Base-by-base conservation (phyloP, 2,888 invertebrate species). In the Archips crataeganus region DNA sequence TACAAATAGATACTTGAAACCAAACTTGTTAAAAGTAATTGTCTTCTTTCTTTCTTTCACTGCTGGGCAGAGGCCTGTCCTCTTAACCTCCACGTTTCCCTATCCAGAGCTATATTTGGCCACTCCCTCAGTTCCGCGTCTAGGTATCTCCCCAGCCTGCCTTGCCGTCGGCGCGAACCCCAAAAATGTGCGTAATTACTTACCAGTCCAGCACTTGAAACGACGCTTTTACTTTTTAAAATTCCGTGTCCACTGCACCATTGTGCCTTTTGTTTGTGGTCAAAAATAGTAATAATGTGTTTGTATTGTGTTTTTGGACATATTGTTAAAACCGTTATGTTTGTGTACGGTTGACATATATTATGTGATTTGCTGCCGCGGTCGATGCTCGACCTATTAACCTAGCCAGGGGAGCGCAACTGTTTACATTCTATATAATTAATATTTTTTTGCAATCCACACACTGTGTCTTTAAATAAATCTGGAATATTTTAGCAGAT, bases 361-460 rank as follows among this genome's bases (percentile, higher is more conserved):
- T 73, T 68, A 63, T 51, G 69, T 51, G 70, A 74, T 75, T 70
- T 68, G 69, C 77, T 78, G 74, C 77, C 77, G 85, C 91, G 92
- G 93, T 91, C 92, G 88, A 87, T 79, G 92, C 74, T 87, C 93
- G 92, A 91, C 91, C 92, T 91, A 90, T 90, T 92, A 88, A 91
- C 92, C 92, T 83, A 87, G 81, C 80, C 90, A 91, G 90, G 15
- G 83, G 78, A 66, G 8, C 65, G 6, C 66, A 86, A 91, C 90
- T 74, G 77, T 82, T 80, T 71, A 67, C 71, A 32, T 15, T 74
- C 61, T 63, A 69, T 75, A 74, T 70, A 74, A 77, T 34, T 13
- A 59, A 13, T 62, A 62, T 62, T 62, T 62, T 62, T 54, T 9
- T 60, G 36, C 8, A n/a, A 9, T 11, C 23, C 1, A 23, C 23